Percentiles rank a stretch among this genome's conserved stretches.
These are phyloP conservation scores for Edolisoma coerulescens DNA, from an alignment of 2,113 vertebrate species.

Conservation along the genomic window DNA sequence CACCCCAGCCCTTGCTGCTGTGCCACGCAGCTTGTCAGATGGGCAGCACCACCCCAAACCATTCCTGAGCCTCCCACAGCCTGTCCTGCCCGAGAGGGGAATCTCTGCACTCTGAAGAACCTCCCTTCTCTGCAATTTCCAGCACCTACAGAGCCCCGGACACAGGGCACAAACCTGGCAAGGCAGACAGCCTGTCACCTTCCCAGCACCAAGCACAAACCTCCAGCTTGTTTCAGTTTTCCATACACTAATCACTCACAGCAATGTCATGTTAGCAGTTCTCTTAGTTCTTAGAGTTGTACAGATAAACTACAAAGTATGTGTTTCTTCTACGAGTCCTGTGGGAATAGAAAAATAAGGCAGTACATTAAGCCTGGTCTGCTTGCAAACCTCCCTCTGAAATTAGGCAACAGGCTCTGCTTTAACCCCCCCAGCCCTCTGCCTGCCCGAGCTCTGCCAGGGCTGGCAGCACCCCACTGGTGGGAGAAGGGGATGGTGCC, in stretches of 20 bases:
- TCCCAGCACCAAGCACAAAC: neutral
- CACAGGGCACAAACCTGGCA: neutral
- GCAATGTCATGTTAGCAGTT: neutral
- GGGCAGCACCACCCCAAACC: accelerated
- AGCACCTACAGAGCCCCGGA: neutral
- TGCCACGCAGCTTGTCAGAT: neutral
- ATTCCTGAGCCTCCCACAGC: neutral
- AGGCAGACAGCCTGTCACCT: neutral
- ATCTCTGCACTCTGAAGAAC: neutral
- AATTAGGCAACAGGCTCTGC: neutral
- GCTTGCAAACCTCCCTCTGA: neutral
- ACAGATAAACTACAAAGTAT: neutral
- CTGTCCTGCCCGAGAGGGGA: neutral
- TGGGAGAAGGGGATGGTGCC: neutral
- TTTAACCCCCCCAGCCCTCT: neutral
- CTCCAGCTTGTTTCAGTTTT: neutral
- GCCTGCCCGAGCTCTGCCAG: accelerated
- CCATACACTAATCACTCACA: neutral
- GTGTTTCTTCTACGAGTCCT: neutral
- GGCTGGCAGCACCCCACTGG: neutral
- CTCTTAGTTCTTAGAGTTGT: neutral
- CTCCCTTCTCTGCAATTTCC: neutral
- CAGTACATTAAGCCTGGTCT: neutral
- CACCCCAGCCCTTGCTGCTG: neutral
- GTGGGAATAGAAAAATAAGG: neutral